Conservation (phyloP, 2,797 vertebrate species). For the Rhinatrema bivittatum region DNA sequence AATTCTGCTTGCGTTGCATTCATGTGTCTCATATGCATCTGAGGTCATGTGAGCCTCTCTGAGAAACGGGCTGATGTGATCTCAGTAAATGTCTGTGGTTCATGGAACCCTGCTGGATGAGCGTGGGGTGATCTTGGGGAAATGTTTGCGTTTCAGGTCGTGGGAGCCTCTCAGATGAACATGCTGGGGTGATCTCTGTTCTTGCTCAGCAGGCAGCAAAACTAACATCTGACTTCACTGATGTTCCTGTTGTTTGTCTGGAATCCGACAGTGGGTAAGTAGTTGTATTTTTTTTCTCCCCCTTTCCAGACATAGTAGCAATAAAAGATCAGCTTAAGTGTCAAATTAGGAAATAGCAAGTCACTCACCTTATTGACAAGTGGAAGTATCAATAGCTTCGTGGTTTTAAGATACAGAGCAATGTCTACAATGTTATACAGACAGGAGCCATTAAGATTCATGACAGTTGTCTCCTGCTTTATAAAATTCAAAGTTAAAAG, state of each 20-base stretch:
- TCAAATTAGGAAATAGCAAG: neutral
- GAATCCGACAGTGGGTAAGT: constrained; percentile 88
- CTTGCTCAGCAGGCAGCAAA: constrained; percentile 84
- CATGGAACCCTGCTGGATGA: no score
- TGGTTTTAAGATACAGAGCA: neutral
- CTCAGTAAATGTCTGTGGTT: no score
- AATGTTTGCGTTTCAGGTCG: constrained; percentile 62
- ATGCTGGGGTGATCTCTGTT: constrained; percentile 86
- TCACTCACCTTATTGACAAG: no score
- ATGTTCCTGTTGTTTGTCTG: constrained; percentile 84
- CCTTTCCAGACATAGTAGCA: neutral
- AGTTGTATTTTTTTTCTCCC: accelerated
- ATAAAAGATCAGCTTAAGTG: neutral
- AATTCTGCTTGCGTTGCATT: no score
- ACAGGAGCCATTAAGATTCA: no score
- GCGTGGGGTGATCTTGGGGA: no score
- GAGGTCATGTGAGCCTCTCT: no score
- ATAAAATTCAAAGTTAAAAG: no score
- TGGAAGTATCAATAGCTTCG: neutral
- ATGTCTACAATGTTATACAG: neutral
- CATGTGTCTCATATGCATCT: no score
- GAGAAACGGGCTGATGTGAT: no score
- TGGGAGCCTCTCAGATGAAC: constrained; percentile 88
- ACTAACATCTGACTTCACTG: constrained; percentile 80
- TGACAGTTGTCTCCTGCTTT: neutral